Base-by-base conservation (phyloP, 2,888 invertebrate species). In the Anthoptus insignis region DNA sequence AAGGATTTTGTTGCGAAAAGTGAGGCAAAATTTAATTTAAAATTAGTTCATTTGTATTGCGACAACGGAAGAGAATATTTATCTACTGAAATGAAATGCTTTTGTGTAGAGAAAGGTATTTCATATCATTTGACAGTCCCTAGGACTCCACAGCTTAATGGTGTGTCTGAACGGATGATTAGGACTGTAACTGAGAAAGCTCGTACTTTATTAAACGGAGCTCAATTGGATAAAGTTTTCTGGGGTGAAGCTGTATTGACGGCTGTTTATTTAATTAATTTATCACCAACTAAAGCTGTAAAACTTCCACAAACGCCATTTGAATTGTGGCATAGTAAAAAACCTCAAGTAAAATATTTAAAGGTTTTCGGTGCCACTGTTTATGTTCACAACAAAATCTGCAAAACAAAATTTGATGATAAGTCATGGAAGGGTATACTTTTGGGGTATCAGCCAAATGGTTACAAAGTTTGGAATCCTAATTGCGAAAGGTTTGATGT, bases 171-270 rank as follows among this genome's bases (percentile, higher is more conserved):
- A 67, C 70, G 84, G 4, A 83, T 85, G 81, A 76, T 74, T 34
- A 60, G 83, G 66, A 80, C 80, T 16, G 74, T 87, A 45, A 79
- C 80, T 8, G 83, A 85, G 73, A 84, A 78, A 66, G 80, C 81
- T 54, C 75, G 83, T 42, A 64, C 80, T 42, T 75, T 83, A 73
- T 9, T 87, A 58, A 66, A 69, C 59, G 71, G 78, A 50, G 76
- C 80, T 4, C 70, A 76, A 21, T 59, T 82, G 11, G 64, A 70
- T 24, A 83, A 84, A 72, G 9, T 3, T 3, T 80, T 85, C 54
- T 86, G 83, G 84, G 78, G 79, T 39, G 82, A 84, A 69, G 83
- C 82, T 32, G 75, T 84, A 9, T 71, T 80, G 53, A 82, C 82
- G 57, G 81, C 82, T 49, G 75, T 77, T 27, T 81, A 81, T 73